A percentile compares a stretch with the other conserved stretches of the same genome.
Conservation (phyloP, 2,888 invertebrate genomes). For the Drosophila melanocephala region DNA sequence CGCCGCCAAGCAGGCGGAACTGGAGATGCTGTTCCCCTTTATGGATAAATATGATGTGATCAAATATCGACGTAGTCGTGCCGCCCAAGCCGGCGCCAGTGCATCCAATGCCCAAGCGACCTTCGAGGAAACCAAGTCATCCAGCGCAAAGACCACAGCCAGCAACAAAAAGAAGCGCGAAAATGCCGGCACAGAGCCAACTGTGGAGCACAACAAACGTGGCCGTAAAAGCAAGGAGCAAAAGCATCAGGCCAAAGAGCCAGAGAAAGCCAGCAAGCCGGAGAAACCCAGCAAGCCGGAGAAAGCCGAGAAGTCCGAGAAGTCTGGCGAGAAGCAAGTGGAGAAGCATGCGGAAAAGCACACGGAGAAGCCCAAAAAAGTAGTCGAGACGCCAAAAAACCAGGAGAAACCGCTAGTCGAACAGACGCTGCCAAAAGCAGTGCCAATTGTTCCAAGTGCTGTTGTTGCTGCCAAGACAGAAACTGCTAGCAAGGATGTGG, state of each 20-base stretch:
- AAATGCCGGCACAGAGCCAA: conserved; percentile 36
- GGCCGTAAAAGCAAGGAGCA: conserved; percentile 68
- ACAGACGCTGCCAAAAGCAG: conserved; percentile 18
- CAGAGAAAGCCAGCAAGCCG: conserved; percentile 39
- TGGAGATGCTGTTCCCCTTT: conserved; percentile 83
- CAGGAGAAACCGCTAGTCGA: conserved; percentile 28
- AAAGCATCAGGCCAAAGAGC: conserved; percentile 63
- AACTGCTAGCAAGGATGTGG: conserved; percentile 26
- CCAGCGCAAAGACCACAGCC: conserved; percentile 47
- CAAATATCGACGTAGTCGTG: conserved; percentile 87
- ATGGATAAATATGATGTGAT: conserved; percentile 88
- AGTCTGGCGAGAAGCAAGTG: conserved; percentile 38
- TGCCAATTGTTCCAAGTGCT: neutral
- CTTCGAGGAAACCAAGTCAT: conserved; percentile 61
- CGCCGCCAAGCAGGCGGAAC: conserved; percentile 78
- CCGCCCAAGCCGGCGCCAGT: conserved; percentile 85
- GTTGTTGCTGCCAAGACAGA: conserved; percentile 18
- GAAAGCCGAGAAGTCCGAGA: conserved; percentile 36
- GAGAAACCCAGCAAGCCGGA: conserved; percentile 51
- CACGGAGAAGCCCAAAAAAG: conserved; percentile 43
- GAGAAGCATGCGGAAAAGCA: conserved; percentile 43
- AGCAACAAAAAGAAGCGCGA: conserved; percentile 58
- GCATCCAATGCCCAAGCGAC: conserved; percentile 76
- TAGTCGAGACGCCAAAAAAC: conserved; percentile 35
- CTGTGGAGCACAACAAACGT: conserved; percentile 54